Evolutionary conservation across 2,113 vertebrate genomes (phyloP).

Genomic region (Barbus barbus): DNA sequence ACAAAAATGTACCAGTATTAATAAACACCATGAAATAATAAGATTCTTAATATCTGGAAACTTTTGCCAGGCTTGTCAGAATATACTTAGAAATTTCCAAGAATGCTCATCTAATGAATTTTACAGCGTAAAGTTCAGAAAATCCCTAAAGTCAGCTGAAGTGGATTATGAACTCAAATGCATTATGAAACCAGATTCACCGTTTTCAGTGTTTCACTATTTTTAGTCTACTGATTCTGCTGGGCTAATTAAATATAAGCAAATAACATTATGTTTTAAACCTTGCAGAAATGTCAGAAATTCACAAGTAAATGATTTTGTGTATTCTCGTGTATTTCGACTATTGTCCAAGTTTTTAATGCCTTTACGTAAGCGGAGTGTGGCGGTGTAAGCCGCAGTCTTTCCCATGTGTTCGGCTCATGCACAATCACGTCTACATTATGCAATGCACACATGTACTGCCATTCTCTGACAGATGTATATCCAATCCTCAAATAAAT

Average conservation of each 20-base stretch:
- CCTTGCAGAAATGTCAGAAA: background rate
- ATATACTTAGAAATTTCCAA: background rate
- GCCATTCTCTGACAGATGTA: slow-evolving; percentile 47
- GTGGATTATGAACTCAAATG: slow-evolving; percentile 2
- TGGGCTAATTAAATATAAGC: background rate
- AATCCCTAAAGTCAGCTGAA: background rate
- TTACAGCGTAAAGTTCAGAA: background rate
- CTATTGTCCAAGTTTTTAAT: slow-evolving; percentile 56
- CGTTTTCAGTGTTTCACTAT: background rate
- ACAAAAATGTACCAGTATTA: background rate
- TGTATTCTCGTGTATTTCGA: slow-evolving; percentile 22
- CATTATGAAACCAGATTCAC: background rate
- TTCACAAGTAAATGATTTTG: background rate
- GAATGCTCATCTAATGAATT: background rate
- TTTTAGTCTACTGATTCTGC: background rate
- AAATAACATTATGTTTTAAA: background rate
- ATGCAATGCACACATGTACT: slow-evolving; percentile 59
- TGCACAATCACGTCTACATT: slow-evolving; percentile 49
- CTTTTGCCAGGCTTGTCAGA: background rate
- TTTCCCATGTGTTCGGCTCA: slow-evolving; percentile 53
- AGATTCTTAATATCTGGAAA: background rate
- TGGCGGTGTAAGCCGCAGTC: slow-evolving; percentile 46
- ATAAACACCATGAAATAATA: background rate
- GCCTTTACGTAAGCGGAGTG: slow-evolving; percentile 67
- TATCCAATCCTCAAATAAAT: background rate